Evolutionary conservation across 2,888 invertebrate species (phyloP).

Genomic region (Brenthis daphne): DNA sequence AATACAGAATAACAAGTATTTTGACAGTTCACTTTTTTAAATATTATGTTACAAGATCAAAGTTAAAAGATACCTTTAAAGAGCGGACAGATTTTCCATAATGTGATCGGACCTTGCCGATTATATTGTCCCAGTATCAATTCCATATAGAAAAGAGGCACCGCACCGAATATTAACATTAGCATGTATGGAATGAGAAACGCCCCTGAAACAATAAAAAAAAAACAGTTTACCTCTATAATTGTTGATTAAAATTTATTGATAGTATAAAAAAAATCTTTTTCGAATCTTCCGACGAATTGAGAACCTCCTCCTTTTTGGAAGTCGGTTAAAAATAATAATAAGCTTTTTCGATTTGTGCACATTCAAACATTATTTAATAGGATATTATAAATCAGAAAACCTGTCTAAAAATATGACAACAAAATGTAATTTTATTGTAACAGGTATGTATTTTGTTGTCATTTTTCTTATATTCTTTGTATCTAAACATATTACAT

Average conservation of each 20-base stretch:
- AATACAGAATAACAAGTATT: not conserved
- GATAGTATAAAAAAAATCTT: not conserved
- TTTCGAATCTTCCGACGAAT: too few species aligned
- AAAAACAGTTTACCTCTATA: not conserved
- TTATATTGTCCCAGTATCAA: conserved; percentile 89
- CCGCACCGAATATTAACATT: conserved; percentile 89
- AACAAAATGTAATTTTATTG: too few species aligned
- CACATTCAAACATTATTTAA: conserved; percentile 13
- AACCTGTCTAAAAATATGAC: too few species aligned
- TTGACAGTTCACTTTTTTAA: not conserved
- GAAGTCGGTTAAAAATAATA: too few species aligned
- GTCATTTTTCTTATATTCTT: too few species aligned
- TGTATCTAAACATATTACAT: too few species aligned
- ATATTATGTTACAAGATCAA: not conserved
- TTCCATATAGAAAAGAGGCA: conserved; percentile 91
- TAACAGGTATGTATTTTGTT: too few species aligned
- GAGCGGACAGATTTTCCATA: conserved; percentile 92
- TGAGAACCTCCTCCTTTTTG: too few species aligned
- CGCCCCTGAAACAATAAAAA: conserved; percentile 79
- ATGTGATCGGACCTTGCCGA: conserved; percentile 87
- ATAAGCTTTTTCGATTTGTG: too few species aligned
- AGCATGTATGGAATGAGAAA: conserved; percentile 89
- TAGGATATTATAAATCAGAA: conserved; percentile 4
- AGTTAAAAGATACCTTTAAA: conserved; percentile 85
- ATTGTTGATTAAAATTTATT: not conserved